These are phyloP conservation scores for Latrodectus elegans DNA, from an alignment of 2,888 invertebrate species.

Conservation along the genomic window DNA sequence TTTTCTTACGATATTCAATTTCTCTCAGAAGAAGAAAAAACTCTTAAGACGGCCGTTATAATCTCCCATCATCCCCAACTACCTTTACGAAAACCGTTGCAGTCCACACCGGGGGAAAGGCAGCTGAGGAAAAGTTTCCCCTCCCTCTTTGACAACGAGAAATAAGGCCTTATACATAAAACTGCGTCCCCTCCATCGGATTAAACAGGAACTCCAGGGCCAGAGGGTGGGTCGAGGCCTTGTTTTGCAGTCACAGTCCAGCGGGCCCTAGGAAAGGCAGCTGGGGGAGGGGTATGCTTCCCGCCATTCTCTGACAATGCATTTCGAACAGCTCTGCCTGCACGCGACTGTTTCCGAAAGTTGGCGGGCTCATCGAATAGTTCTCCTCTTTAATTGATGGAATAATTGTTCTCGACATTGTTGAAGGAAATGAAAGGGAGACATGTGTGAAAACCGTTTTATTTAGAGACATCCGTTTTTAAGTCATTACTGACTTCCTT, in stretches of 20 bases:
- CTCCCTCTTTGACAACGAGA: slow-evolving; percentile 32
- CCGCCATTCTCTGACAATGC: slow-evolving; percentile 39
- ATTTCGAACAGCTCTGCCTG: slow-evolving; percentile 2
- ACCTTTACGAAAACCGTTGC: too few relatives aligned
- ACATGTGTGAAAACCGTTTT: too few relatives aligned
- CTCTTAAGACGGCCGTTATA: too few relatives aligned
- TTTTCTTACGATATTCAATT: too few relatives aligned
- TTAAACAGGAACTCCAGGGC: slow-evolving; percentile 13
- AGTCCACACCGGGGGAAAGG: not conserved
- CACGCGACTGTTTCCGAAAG: slow-evolving; percentile 1
- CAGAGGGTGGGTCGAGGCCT: slow-evolving; percentile 10
- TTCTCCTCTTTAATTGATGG: too few relatives aligned
- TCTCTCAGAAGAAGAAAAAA: too few relatives aligned
- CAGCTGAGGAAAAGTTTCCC: slow-evolving; percentile 39
- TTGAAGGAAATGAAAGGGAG: too few relatives aligned
- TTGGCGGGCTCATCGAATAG: too few relatives aligned
- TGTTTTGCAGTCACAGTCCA: slow-evolving; percentile 59
- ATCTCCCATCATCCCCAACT: too few relatives aligned
- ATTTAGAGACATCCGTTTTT: too few relatives aligned
- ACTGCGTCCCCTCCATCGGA: slow-evolving; percentile 45
- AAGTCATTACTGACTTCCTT: too few relatives aligned
- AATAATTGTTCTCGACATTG: too few relatives aligned
- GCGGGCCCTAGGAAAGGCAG: slow-evolving; percentile 45
- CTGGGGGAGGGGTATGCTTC: slow-evolving; percentile 29
- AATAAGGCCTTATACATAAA: slow-evolving; percentile 17